Evolutionary conservation across 2,888 invertebrate species (phyloP), one percentile per base, ranked within the genome.

Genomic region (Pollenia griseotomentosa): DNA sequence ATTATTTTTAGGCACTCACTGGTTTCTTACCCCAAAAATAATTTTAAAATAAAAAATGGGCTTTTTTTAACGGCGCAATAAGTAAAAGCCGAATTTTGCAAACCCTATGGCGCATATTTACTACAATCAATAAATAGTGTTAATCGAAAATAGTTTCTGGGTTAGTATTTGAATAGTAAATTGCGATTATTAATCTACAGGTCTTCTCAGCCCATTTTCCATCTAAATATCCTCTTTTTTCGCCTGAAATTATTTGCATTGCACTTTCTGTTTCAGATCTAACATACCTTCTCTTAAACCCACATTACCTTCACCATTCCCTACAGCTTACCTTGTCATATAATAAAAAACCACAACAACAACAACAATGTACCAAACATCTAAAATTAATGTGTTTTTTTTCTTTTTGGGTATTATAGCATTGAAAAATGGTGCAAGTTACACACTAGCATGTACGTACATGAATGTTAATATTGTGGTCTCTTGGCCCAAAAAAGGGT

Each of bases 321-420:
- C 8, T 51, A n/a, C 71, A 80, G 59, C 42, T 57, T 12, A 51
- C 48, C 5, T 5, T 61, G 70, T 53, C 2, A 7, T 70, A 51
- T n/a, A 61, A 59, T 44, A 57, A 68, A 61, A 44, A 40, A 1
- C 19, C 1, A 19, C n/a, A 53, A 61, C 42, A 44, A 61, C 33
- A 33, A 33, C 33, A 33, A 6, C 33, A 33, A 33, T 33, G 4
- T 53, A 33, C 16, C 44, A 51, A 42, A 75, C 33, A 48, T 74
- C 23, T 68, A 82, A 75, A 82, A 65, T 74, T 82, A 53, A 82
- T 68, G 66, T 61, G 59, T 8, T 81, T 65, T 65, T 61, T 51
- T 71, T 59, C 5, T 33, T 14, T 23, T 53, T 51, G 51, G 42
- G n/a, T 16, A 68, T 44, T 23, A 53, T 61, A 63, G 44, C 71